Evolutionary conservation across 2,113 vertebrate species (phyloP).

Genomic region (Gymnobelideus leadbeateri): DNA sequence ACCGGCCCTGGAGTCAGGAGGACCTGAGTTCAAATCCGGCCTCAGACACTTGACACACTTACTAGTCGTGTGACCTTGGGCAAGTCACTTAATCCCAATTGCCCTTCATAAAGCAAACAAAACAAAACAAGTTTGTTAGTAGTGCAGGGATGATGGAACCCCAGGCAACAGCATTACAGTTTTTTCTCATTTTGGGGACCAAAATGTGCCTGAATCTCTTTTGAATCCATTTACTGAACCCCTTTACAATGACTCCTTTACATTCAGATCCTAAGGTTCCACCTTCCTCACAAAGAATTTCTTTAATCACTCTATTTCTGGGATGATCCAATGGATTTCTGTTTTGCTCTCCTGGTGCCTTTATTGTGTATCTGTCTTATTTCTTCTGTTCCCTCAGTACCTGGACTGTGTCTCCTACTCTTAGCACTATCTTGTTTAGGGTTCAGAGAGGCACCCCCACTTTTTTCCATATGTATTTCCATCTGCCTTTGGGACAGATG

Average conservation of each 20-base stretch:
- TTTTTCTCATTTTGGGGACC: not conserved
- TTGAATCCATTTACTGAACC: not conserved
- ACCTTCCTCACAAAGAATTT: not conserved
- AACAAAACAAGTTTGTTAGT: too few species aligned
- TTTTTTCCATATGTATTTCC: not conserved
- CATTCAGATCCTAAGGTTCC: not conserved
- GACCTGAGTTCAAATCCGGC: too few species aligned
- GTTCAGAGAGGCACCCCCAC: not conserved
- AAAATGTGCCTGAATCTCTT: not conserved
- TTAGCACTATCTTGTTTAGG: not conserved
- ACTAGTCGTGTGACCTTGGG: too few species aligned
- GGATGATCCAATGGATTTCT: not conserved
- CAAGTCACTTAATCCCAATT: too few species aligned
- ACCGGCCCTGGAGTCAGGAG: too few species aligned
- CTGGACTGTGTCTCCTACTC: not conserved
- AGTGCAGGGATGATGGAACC: not conserved
- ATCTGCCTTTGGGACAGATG: not conserved
- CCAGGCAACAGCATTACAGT: not conserved
- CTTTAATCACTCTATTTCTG: not conserved
- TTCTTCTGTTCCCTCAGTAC: not conserved
- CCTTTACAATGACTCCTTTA: not conserved
- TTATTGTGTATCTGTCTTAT: not conserved
- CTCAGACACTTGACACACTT: too few species aligned
- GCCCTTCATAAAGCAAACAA: too few species aligned
- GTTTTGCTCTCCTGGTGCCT: not conserved